A percentile compares a stretch with the other conserved stretches of the same genome.
Conservation (phyloP, 2,113 vertebrate genomes). For the Heterotilapia buettikoferi region DNA sequence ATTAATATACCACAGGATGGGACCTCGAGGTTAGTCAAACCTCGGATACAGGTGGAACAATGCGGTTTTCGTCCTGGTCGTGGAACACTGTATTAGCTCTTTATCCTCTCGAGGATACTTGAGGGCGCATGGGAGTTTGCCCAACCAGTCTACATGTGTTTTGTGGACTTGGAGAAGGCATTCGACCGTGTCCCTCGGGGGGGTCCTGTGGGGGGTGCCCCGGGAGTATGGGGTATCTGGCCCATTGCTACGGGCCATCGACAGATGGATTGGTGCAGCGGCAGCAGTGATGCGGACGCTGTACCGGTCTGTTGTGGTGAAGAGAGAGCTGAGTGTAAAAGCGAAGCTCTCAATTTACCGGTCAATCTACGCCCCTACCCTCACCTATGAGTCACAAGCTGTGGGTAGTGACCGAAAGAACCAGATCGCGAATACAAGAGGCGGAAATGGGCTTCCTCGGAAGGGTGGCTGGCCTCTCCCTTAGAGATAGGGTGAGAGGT, state of each 20-base stretch:
- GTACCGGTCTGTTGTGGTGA: neutral
- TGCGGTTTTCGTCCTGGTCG: neutral
- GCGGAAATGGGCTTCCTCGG: neutral
- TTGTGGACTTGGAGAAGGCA: neutral
- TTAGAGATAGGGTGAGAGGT: too few species aligned
- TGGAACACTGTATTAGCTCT: neutral
- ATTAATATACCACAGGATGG: neutral
- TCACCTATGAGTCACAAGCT: neutral
- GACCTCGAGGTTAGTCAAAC: neutral
- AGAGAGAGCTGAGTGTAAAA: neutral
- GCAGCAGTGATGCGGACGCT: neutral
- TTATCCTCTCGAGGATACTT: neutral
- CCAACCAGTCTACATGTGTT: neutral
- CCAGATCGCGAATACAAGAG: neutral
- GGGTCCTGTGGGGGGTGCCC: neutral
- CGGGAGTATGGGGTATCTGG: neutral
- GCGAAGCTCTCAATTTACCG: neutral
- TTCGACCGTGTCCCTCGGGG: neutral
- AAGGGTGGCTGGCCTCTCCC: too few species aligned
- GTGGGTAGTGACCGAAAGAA: neutral
- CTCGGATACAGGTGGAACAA: neutral
- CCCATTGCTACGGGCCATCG: neutral
- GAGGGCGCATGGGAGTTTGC: neutral
- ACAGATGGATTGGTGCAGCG: neutral
- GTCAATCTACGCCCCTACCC: neutral